Evolutionary conservation across 2,113 vertebrate species (phyloP).

Genomic region (Rissa tridactyla): DNA sequence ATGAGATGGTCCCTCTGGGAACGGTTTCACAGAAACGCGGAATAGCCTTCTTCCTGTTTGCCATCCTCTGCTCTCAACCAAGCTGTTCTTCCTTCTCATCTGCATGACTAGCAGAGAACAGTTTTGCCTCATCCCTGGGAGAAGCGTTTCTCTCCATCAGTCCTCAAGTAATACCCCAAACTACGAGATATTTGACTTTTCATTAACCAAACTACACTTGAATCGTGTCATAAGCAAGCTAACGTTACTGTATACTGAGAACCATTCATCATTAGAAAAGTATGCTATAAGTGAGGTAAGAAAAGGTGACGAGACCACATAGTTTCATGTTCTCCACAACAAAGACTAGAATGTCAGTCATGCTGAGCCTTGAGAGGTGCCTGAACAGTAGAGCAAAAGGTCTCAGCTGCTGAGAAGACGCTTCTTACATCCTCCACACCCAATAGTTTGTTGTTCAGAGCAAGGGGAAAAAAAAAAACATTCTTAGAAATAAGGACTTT

Average conservation of each 20-base stretch:
- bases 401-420: neutral
- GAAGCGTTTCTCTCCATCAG: neutral
- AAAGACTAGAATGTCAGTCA: neutral
- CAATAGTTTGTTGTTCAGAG: neutral
- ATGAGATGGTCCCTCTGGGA: neutral
- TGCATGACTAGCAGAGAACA: neutral
- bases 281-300: neutral
- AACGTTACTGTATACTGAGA: accelerated
- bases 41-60: neutral
- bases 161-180: neutral
- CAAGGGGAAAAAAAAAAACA: neutral
- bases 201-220: neutral
- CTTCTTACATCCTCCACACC: neutral
- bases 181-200: neutral
- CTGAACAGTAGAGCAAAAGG: neutral
- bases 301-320: accelerated
- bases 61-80: neutral
- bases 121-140: neutral
- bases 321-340: neutral
- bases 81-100: neutral
- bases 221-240: neutral
- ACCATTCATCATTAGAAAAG: neutral
- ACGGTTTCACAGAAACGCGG: neutral
- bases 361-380: neutral
- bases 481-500: neutral